Evolutionary conservation across 2,888 invertebrate species (phyloP), one percentile per base, ranked within the genome.

Genomic region (Hypolimnas misippus): DNA sequence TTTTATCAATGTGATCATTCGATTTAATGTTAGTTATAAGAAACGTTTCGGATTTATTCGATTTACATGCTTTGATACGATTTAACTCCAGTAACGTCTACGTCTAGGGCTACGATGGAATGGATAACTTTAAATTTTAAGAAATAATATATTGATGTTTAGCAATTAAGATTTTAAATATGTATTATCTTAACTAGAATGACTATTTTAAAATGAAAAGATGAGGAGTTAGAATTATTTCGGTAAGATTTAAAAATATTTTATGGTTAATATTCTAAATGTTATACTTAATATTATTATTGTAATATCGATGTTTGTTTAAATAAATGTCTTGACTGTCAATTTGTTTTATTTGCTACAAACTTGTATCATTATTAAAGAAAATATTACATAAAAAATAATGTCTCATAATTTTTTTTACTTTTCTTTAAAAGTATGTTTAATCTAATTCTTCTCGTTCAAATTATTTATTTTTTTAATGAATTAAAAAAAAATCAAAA

Each of bases 261-360:
- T 8, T 42, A 17, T 42, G 8, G 16, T 10, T 8, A 3, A 17
- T 17, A 17, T 17, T 42, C 17, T 8, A 17, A 17, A 17, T 17
- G 7, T 17, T 17, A 10, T 42, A 42, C 19, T 8, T 17, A 10
- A 42, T 3, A 17, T 8, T 42, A 3, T 42, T 17, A 8, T 42
- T 8, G 1, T 17, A 42, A 17, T 42, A 17, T 42, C 10, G 17
- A 19, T 42, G 42, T 42, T 8, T 16, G 8, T 17, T 19, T 42
- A 10, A 42, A 42, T 42, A 42, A 42, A 42, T 42, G 42, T 42
- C 7, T 42, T 42, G 17, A 42, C 16, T 42, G 17, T 42, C 42
- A 7, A 17, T 7, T 17, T 42, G 17, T 42, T 42, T 42, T 8
- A 42, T 7, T 42, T 8, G 1, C 3, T 17, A n/a, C n/a, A n/a